phyloP scores from a whole-genome alignment of 2,113 vertebrate species.

The Clarias batrachus region DNA sequence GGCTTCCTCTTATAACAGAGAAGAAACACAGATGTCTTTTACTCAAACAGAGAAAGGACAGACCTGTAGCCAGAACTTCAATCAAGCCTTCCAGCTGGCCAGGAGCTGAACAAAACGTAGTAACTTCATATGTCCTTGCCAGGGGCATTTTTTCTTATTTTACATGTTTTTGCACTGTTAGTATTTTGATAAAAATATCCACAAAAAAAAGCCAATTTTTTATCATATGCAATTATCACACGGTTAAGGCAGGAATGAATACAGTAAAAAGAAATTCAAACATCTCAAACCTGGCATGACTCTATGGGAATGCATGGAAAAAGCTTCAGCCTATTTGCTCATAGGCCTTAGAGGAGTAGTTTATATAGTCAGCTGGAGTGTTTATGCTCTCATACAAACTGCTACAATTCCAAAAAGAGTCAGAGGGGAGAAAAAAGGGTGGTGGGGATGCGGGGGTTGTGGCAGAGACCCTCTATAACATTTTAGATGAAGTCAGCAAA shows the following conservation, averaged over 20 bases:
- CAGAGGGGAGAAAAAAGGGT: background rate
- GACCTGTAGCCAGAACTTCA: slow-evolving; percentile 16
- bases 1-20: background rate
- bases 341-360: slow-evolving; percentile 3
- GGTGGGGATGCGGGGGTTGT: too few relatives aligned
- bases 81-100: background rate
- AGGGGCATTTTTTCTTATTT: background rate
- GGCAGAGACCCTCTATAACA: slow-evolving; percentile 12
- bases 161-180: background rate
- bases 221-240: background rate
- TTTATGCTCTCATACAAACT: slow-evolving; percentile 37
- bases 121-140: background rate
- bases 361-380: slow-evolving; percentile 32
- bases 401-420: slow-evolving; percentile 19
- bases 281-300: background rate
- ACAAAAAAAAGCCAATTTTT: background rate
- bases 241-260: background rate
- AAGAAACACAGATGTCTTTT: slow-evolving; percentile 3
- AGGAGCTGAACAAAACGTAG: background rate
- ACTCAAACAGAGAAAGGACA: slow-evolving; percentile 29
- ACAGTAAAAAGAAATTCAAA: background rate
- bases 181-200: background rate
- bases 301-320: slow-evolving; percentile 4
- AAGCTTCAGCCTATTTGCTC: background rate
- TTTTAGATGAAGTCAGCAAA: slow-evolving; percentile 43